These are phyloP conservation scores for Jacana jacana DNA, from an alignment of 2,113 vertebrate species.

Conservation along the genomic window DNA sequence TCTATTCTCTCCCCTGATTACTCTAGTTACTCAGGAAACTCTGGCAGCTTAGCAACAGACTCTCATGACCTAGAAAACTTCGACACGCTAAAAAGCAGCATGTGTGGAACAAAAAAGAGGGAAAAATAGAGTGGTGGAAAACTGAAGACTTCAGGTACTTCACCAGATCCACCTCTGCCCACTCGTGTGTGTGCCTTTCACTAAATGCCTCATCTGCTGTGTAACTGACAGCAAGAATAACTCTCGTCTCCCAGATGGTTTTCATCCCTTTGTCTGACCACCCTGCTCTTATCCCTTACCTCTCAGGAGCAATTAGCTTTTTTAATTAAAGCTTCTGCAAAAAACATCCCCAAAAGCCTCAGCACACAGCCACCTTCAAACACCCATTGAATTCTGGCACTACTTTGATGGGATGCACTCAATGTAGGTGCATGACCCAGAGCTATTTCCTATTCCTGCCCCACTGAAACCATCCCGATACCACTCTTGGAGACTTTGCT, in stretches of 20 bases:
- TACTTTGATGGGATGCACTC: neutral
- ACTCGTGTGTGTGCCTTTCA: neutral
- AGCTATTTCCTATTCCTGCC: neutral
- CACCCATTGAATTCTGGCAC: accelerated
- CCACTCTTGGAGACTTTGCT: neutral
- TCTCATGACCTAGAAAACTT: slow-evolving; percentile 45
- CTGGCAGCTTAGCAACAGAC: slow-evolving; percentile 48
- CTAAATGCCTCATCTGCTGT: neutral
- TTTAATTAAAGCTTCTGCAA: neutral
- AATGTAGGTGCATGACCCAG: accelerated
- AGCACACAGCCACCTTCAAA: neutral
- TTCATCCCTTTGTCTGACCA: neutral
- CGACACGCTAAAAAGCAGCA: neutral
- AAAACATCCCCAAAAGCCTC: neutral
- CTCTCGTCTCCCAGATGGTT: neutral
- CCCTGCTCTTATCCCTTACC: neutral
- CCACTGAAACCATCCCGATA: neutral
- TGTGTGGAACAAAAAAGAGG: neutral
- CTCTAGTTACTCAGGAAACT: neutral
- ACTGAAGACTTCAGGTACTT: neutral
- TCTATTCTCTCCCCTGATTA: slow-evolving; percentile 20
- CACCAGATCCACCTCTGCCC: neutral
- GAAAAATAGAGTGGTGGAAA: neutral
- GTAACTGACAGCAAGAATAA: neutral
- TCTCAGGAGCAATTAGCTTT: neutral